A percentile compares a stretch with the other conserved stretches of the same genome.
phyloP scores from a whole-genome alignment of 1,140 invertebrate species.

The Hyposmocoma kahamanoa region DNA sequence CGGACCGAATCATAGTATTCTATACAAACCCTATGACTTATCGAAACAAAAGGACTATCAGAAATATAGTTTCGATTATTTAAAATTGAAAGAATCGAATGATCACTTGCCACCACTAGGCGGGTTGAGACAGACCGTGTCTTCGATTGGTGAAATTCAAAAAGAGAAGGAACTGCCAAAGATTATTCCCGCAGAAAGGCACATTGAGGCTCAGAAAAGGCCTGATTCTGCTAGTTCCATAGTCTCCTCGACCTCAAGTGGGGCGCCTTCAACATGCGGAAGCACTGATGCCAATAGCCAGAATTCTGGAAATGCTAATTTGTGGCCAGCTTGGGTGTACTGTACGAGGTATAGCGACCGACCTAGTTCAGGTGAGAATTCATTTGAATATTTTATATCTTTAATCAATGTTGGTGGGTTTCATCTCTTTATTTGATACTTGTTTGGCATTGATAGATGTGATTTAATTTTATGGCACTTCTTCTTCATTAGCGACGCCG shows the following conservation, averaged over 20 bases:
- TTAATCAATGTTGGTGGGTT: too few species aligned
- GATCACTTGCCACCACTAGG: slow-evolving; percentile 72
- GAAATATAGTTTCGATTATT: slow-evolving; percentile 48
- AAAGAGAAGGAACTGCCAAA: slow-evolving; percentile 48
- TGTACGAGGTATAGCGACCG: slow-evolving; percentile 97
- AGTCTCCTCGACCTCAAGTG: slow-evolving; percentile 63
- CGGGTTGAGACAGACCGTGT: slow-evolving; percentile 76
- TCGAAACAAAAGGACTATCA: slow-evolving; percentile 39
- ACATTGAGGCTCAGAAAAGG: slow-evolving; percentile 47
- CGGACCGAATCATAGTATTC: slow-evolving; percentile 57
- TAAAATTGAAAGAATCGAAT: slow-evolving; percentile 44
- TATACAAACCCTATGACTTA: slow-evolving; percentile 69
- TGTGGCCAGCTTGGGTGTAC: slow-evolving; percentile 98
- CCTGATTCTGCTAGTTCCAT: slow-evolving; percentile 69
- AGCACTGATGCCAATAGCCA: slow-evolving; percentile 72
- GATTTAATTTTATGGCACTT: too few species aligned
- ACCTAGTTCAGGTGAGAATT: slow-evolving; percentile 91
- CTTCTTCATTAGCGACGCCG: too few species aligned
- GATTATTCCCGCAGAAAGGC: too few species aligned
- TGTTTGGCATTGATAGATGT: too few species aligned
- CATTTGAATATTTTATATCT: too few species aligned
- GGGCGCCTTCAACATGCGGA: slow-evolving; percentile 72
- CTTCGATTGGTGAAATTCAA: slow-evolving; percentile 74
- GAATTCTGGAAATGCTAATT: slow-evolving; percentile 56
- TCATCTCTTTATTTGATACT: too few species aligned